Evolutionary conservation across 2,888 invertebrate genomes (phyloP), one percentile per base, ranked within the genome.

Genomic region (Octonoba sinensis): DNA sequence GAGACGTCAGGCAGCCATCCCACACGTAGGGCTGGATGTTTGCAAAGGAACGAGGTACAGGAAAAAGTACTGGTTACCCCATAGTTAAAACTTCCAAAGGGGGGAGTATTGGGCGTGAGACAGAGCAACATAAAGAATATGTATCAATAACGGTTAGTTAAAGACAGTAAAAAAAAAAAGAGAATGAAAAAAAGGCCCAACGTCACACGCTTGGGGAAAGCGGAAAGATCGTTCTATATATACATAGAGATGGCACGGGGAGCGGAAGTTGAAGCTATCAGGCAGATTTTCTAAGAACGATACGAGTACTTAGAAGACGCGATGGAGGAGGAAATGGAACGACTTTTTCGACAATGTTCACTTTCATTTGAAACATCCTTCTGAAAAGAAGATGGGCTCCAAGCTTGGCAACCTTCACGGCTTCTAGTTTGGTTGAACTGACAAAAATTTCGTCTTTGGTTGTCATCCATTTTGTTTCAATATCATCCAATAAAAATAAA

Each of bases 1-100:
- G 3, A 36, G 36, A 36, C 6, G 36, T 8, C 4, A 36, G 36
- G 36, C 11, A 36, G n/a, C 36, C 36, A 8, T 11, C 6, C 36
- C 36, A 36, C 36, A 36, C 4, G 3, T 2, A 27, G 27, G 27
- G 27, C 27, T 6, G 27, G 11, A 8, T 36, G n/a, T n/a, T n/a
- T n/a, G 1, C 3, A 8, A 36, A 36, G 36, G 36, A 36, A 36
- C 3, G 36, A 36, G 20, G 27, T 51, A 67, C 67, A 66, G 75
- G 75, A 75, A 75, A 67, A 44, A 36, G 56, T 27, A 54, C 56
- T 67, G 67, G 60, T 67, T 75, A 75, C 67, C 65, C 20, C 65
- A 66, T 57, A 74, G n/a, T 20, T n/a, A 54, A 54, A 36, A 36
- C 11, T 11, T 36, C 36, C 36, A 8, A 11, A 36, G 36, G 36